Base-by-base conservation (phyloP, 53 echinoderm and acorn worm genomes). In the Luidia sarsii region DNA sequence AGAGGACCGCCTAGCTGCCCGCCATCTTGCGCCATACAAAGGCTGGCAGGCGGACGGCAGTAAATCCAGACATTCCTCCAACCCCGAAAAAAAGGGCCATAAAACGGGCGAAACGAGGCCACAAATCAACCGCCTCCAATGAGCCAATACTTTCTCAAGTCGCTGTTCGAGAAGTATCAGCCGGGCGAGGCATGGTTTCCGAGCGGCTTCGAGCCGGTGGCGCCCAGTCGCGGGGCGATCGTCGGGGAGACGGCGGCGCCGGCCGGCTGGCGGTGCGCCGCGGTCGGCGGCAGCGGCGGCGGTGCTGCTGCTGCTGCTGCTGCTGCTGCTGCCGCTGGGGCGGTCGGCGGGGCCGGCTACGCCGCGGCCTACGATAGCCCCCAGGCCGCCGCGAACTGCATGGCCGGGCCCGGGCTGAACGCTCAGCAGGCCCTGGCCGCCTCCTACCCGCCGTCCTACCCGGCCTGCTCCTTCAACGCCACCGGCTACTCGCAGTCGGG, bases 161-260 rank as follows among this genome's bases (percentile, higher is more conserved):
- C 97, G 86, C 86, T 96, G 49, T 92, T 96, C 86, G 90, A 83
- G 67, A 96, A 96, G 83, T 96, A 96, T 82, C 97, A 96, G 74
- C 97, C 97, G 22, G 97, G 97, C 16, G 97, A 96, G 73, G 86
- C 97, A 88, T 96, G 97, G 97, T 96, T 88, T 91, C 97, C 97
- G 28, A 96, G 97, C 57, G 97, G 97, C 43, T 96, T 96, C 87
- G 97, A 96, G 48, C 97, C 97, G 37, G 75, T 83, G 31, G 85
- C 72, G 23, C 75, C 75, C 73, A 73, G 84, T 55, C 81, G 90
- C 50, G 64, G 60, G 33, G 61, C 74, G 53, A 87, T 87, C 38
- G 70, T 87, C 64, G 94, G 90, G 39, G 80, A 85, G n/a, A 65
- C 80, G 56, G 68, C 64, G 57, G 83, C 61, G 31, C 57, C 72